Base-by-base conservation (phyloP, 2,113 vertebrate genomes). In the Sinocyclocheilus maitianheensis region DNA sequence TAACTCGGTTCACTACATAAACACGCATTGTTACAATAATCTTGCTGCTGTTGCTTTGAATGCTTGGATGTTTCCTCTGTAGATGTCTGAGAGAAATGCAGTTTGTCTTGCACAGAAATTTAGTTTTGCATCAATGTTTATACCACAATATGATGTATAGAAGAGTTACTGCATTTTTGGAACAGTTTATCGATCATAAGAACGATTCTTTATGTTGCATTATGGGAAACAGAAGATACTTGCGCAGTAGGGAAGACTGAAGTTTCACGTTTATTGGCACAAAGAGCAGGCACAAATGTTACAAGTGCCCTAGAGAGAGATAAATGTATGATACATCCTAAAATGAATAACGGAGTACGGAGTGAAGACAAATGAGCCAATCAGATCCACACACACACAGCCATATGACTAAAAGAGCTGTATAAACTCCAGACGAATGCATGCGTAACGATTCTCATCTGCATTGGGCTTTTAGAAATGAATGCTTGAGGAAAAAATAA, bases 201-300 rank as follows among this genome's bases (percentile, higher is more conserved):
- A 81, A 76, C 5, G 46, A 87, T 87, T 88, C 13, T 53, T 53
- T 16, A 53, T 53, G 12, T 5, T 85, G 85, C 55, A n/a, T n/a
- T 74, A 69, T 26, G 63, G 30, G 72, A 87, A 81, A 58, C 58
- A 55, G 22, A 75, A 77, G 62, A 11, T 16, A 63, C 71, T 88
- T 77, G 7, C 62, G 78, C 88, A 84, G 80, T 30, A 63, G 51
- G 71, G 40, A 58, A 30, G 74, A 75, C 62, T 53, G 51, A 53
- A 53, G 51, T 16, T 84, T 83, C 85, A 79, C 89, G 37, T 46
- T 72, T 83, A 58, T 87, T 87, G 84, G 81, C 88, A 81, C 20
- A 26, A 43, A 86, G 24, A 86, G 74, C 84, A 81, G 81, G 86
- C 80, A 87, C 88, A 90, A 90, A 91, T 88, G 84, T 90, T 90